phyloP scores from a whole-genome alignment of 2,113 vertebrate genomes.

The Cyprinodon variegatus region DNA sequence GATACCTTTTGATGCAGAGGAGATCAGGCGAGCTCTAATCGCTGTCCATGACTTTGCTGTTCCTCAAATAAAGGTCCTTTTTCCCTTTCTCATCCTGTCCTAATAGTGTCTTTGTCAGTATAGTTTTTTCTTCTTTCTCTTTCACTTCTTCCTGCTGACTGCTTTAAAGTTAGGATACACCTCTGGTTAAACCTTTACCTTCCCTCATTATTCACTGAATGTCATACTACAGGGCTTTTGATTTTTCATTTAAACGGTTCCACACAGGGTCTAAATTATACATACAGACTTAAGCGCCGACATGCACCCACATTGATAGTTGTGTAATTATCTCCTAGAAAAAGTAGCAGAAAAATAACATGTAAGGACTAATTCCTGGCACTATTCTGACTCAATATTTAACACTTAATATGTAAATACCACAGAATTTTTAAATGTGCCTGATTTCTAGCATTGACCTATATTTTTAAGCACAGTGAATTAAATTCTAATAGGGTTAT shows the following conservation, averaged over 20 bases:
- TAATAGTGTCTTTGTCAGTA: conserved; percentile 11
- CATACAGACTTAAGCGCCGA: not conserved
- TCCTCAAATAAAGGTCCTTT: conserved; percentile 80
- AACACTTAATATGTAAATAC: not conserved
- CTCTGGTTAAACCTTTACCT: not conserved
- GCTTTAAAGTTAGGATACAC: not conserved
- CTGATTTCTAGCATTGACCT: too few relatives aligned
- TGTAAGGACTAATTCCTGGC: too few relatives aligned
- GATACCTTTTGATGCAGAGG: conserved; percentile 77
- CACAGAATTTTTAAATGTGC: not conserved
- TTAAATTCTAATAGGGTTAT: too few relatives aligned
- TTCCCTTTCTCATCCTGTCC: conserved; percentile 24
- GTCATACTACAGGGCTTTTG: not conserved
- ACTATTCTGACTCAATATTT: not conserved
- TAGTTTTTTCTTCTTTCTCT: not conserved
- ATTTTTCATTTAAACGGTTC: not conserved
- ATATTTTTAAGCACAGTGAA: too few relatives aligned
- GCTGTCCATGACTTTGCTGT: conserved; percentile 81
- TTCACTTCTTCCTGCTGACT: not conserved
- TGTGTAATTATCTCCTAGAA: too few relatives aligned
- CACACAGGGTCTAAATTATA: not conserved
- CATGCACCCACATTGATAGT: not conserved
- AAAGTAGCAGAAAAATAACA: not conserved
- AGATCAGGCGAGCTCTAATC: conserved; percentile 78
- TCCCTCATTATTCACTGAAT: too few relatives aligned